phyloP scores from a whole-genome alignment of 2,888 invertebrate genomes.

The Eupithecia subumbrata region DNA sequence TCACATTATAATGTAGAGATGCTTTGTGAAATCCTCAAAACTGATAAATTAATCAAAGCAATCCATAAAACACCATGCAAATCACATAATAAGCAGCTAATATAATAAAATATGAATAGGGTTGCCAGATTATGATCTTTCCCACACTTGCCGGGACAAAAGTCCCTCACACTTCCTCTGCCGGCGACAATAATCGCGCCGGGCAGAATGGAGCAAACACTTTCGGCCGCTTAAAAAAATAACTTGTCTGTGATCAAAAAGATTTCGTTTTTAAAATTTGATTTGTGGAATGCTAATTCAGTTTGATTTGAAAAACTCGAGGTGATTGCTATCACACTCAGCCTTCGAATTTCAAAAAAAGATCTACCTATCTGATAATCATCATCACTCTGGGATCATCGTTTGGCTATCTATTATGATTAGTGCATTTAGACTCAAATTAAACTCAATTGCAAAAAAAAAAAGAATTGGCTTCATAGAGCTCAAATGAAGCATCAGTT shows the following conservation, averaged over 20 bases:
- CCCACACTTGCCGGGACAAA: conserved; percentile 65
- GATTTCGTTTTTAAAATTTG: not conserved
- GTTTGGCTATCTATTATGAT: no score
- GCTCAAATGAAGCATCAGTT: not conserved
- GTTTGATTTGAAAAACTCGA: conserved; percentile 5
- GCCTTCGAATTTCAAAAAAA: not conserved
- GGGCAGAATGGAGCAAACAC: conserved; percentile 33
- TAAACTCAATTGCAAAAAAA: no score
- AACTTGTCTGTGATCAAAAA: conserved; percentile 8
- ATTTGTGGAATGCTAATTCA: conserved; percentile 11
- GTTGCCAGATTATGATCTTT: conserved; percentile 59
- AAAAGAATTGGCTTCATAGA: not conserved
- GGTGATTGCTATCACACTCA: conserved; percentile 9
- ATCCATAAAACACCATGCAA: conserved; percentile 16
- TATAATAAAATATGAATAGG: conserved; percentile 55
- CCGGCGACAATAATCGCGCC: conserved; percentile 75
- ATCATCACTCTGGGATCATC: not conserved
- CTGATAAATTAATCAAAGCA: not conserved
- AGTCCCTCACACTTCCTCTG: conserved; percentile 48
- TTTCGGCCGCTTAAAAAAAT: conserved; percentile 21
- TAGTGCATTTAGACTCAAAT: no score
- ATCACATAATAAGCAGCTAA: conserved; percentile 51
- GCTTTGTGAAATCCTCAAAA: not conserved
- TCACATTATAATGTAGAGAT: not conserved
- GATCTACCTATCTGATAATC: not conserved